Base-by-base conservation (phyloP, 1,140 invertebrate genomes). In the Ganaspis sp. region DNA sequence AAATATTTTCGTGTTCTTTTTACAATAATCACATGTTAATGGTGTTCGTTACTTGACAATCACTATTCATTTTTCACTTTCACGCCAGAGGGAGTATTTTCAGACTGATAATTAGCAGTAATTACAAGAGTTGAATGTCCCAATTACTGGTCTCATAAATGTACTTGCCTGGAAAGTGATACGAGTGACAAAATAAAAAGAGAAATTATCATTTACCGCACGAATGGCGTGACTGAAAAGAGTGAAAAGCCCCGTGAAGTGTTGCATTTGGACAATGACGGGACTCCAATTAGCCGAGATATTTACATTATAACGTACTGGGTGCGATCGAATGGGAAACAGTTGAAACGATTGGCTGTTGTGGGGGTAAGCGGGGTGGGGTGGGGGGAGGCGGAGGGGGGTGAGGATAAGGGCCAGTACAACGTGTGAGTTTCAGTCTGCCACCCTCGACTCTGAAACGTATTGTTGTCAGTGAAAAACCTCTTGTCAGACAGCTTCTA, bases 251-350 rank as follows among this genome's bases (percentile, higher is more conserved):
- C 23, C 12, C 58, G 58, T 64, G 26, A 64, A 64, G 58, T 34
- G 58, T 64, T 64, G 58, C 23, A 64, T 8, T 64, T 64, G 23
- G 23, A 64, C 26, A 64, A 64, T 64, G 26, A 29, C 23, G 58
- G 11, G 58, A 64, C 58, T 64, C 58, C 58, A 64, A 64, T 64
- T 64, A 64, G 58, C 58, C 58, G 58, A 64, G 58, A 64, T 64
- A 64, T 64, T 64, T 64, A 64, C 58, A 64, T 64, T 64, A 64
- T 29, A 64, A 49, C 45, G 45, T 29, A n/a, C 23, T n/a, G 23
- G 12, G 26, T 64, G 58, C 23, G 58, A 34, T 64, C 58, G 23
- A 64, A 64, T n/a, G 58, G 58, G 58, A 34, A 64, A 64, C 12
- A 64, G 23, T 64, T 64, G 58, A 64, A 64, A 34, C 58, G 58